phyloP scores from a whole-genome alignment of 2,113 vertebrate genomes.

The Archilochus colubris region DNA sequence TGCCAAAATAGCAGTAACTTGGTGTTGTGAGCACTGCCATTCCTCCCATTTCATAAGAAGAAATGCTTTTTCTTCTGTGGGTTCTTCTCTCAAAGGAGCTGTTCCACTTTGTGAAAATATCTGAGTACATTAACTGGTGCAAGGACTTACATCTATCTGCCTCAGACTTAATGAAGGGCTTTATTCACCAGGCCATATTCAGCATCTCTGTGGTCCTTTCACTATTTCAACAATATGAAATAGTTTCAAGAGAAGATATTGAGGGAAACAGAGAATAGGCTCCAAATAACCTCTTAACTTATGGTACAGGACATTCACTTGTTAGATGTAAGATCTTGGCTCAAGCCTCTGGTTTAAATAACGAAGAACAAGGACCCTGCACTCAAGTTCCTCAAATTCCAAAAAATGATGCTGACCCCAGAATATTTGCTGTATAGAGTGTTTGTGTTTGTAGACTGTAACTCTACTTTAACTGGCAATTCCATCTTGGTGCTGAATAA shows the following conservation, averaged over 20 bases:
- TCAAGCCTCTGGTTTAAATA: not conserved
- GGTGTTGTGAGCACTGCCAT: not conserved
- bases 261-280: not conserved
- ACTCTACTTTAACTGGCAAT: not conserved
- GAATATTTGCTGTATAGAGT: not conserved
- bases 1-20: slow-evolving; percentile 32
- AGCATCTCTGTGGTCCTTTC: not conserved
- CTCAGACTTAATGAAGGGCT: not conserved
- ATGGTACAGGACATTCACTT: not conserved
- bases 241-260: not conserved
- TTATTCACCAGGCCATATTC: not conserved
- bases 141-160: not conserved
- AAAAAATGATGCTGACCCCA: not conserved
- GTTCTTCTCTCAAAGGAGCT: slow-evolving; percentile 42
- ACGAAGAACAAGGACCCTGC: not conserved
- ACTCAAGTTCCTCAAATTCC: not conserved
- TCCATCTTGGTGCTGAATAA: not conserved
- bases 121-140: not conserved
- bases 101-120: slow-evolving; percentile 41
- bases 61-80: slow-evolving; percentile 10
- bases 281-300: not conserved
- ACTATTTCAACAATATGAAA: slow-evolving; percentile 18
- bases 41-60: slow-evolving; percentile 1
- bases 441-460: not conserved
- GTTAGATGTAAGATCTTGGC: not conserved